phyloP scores from a whole-genome alignment of 1,140 invertebrate species.

The Rhagoletis pomonella region DNA sequence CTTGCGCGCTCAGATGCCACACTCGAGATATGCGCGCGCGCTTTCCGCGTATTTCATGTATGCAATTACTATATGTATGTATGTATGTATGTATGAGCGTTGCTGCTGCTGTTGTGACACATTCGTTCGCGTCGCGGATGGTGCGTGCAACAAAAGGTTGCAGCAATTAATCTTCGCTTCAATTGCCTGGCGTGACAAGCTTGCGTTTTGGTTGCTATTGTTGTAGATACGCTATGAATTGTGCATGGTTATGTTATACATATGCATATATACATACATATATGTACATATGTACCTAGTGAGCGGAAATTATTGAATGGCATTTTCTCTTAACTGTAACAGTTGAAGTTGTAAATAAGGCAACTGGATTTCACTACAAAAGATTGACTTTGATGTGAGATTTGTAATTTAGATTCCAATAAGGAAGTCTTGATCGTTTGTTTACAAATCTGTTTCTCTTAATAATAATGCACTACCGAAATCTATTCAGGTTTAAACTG shows the following conservation, averaged over 20 bases:
- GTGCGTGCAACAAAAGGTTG: constrained; percentile 65
- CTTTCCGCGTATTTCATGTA: not conserved
- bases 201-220: not conserved
- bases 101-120: constrained; percentile 13
- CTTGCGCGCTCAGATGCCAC: not conserved
- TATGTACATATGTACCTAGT: too few species aligned
- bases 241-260: not conserved
- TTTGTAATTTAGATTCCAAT: too few species aligned
- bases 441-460: too few species aligned
- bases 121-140: not conserved
- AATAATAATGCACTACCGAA: too few species aligned
- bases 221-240: not conserved
- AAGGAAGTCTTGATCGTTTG: too few species aligned
- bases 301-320: constrained; percentile 4
- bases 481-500: too few species aligned
- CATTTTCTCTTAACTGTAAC: not conserved
- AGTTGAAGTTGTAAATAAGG: not conserved
- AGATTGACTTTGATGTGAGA: too few species aligned
- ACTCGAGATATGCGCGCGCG: constrained; percentile 1
- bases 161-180: constrained; percentile 70
- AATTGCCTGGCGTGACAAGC: not conserved
- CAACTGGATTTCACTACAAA: too few species aligned
- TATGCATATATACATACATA: not conserved
- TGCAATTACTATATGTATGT: not conserved
- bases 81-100: not conserved